These are phyloP conservation scores for Benthosema pterotum DNA, from an alignment of 2,797 vertebrate genomes.

Conservation along the genomic window DNA sequence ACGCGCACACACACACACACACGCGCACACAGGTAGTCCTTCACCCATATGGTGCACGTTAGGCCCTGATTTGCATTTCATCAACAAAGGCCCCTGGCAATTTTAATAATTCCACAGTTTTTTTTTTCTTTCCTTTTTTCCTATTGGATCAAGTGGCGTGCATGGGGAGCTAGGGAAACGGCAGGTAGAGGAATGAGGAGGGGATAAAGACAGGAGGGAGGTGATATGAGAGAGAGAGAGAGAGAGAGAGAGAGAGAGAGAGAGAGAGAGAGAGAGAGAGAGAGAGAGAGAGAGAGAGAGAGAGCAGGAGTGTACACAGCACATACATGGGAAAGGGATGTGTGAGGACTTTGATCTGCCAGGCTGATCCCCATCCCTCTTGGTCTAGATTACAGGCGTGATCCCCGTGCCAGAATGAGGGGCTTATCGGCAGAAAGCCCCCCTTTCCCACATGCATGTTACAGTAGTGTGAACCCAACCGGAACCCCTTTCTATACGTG, in stretches of 20 bases:
- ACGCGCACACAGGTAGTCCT: constrained; percentile 11
- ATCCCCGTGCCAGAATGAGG: constrained; percentile 60
- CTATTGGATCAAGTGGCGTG: constrained; percentile 64
- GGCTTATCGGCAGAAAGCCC: constrained; percentile 55
- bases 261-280: background rate
- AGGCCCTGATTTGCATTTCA: constrained; percentile 56
- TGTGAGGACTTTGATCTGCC: constrained; percentile 66
- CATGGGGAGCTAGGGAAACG: constrained; percentile 47
- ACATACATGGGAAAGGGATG: constrained; percentile 47
- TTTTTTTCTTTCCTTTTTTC: constrained; percentile 69
- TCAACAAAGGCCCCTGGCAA: constrained; percentile 32
- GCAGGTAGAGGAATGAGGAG: constrained; percentile 55
- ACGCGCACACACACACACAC: background rate
- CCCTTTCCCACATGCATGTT: constrained; percentile 34
- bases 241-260: background rate
- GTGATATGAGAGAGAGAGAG: background rate
- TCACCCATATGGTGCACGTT: constrained; percentile 15
- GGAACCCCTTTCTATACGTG: too few relatives aligned
- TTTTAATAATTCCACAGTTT: constrained; percentile 70
- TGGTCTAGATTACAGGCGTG: constrained; percentile 50
- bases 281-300: background rate
- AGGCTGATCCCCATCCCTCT: constrained; percentile 63
- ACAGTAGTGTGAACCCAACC: constrained; percentile 36
- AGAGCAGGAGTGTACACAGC: background rate
- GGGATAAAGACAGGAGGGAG: constrained; percentile 14